Evolutionary conservation across 1,140 invertebrate species (phyloP).

Genomic region (Drosophila leontia): DNA sequence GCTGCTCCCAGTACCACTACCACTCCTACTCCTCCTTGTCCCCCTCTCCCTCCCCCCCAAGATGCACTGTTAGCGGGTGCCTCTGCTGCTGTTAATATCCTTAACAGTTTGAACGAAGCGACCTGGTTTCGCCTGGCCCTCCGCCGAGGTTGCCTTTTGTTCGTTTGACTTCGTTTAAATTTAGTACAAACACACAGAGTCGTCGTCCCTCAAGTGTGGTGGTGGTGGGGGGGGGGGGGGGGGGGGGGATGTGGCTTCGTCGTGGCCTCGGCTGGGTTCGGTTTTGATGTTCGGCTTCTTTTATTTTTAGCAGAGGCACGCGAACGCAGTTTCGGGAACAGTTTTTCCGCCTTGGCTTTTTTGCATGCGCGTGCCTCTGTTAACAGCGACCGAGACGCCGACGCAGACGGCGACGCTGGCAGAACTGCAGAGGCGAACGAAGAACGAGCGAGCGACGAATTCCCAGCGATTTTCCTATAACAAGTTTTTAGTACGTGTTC

Average conservation of each 20-base stretch:
- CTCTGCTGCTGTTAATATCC: constrained; percentile 30
- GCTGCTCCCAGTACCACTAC: not conserved
- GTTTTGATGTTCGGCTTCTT: not conserved
- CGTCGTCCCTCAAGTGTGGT: no score
- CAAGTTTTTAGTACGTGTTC: constrained; percentile 85
- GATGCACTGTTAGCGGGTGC: constrained; percentile 21
- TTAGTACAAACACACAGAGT: constrained; percentile 24
- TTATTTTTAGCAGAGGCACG: constrained; percentile 42
- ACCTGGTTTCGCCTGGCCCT: constrained; percentile 39
- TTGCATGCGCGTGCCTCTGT: constrained; percentile 49
- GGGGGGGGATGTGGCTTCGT: not conserved
- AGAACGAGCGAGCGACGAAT: not conserved
- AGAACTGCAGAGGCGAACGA: constrained; percentile 10
- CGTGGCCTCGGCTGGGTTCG: not conserved
- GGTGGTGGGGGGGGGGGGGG: no score
- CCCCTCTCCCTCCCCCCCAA: not conserved
- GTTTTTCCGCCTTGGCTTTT: constrained; percentile 30
- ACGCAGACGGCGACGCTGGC: not conserved
- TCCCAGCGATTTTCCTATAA: constrained; percentile 60
- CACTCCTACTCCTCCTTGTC: not conserved
- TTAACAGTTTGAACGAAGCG: constrained; percentile 40
- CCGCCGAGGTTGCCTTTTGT: constrained; percentile 21
- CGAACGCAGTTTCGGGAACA: constrained; percentile 32
- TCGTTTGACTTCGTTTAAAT: constrained; percentile 34
- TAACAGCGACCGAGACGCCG: not conserved